phyloP scores from a whole-genome alignment of 2,797 vertebrate genomes.

The Decapterus maruadsi region DNA sequence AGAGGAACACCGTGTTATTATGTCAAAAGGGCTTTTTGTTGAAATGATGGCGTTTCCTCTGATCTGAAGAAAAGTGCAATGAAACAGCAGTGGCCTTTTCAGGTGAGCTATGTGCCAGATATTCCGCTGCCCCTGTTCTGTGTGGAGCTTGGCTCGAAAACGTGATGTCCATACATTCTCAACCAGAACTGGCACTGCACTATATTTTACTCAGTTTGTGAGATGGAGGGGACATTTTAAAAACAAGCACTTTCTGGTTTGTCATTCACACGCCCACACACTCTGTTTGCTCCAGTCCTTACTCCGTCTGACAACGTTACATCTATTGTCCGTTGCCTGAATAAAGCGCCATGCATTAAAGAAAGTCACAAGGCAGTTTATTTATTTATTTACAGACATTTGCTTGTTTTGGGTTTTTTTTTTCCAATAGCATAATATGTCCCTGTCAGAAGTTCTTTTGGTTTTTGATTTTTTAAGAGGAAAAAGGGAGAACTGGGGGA shows the following conservation, averaged over 20 bases:
- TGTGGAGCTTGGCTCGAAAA: conserved; percentile 25
- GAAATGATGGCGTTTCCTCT: conserved; percentile 45
- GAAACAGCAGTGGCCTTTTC: conserved; percentile 70
- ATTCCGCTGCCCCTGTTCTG: conserved; percentile 64
- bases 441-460: conserved; percentile 18
- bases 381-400: conserved; percentile 50
- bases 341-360: conserved; percentile 45
- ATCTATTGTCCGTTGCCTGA: conserved; percentile 54
- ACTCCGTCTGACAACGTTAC: conserved; percentile 55
- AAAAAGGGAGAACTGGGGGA: not conserved
- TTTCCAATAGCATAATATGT: conserved; percentile 8
- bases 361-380: conserved; percentile 1
- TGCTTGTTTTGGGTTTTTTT: conserved; percentile 25
- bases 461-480: conserved; percentile 5
- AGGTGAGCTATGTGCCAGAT: conserved; percentile 70
- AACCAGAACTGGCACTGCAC: conserved; percentile 53
- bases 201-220: conserved; percentile 60
- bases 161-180: conserved; percentile 55
- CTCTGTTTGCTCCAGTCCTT: conserved; percentile 41
- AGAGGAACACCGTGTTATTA: conserved; percentile 9
- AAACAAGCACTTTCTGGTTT: conserved; percentile 69
- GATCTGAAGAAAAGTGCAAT: conserved; percentile 38
- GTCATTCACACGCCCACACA: conserved; percentile 72
- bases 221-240: conserved; percentile 62
- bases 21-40: conserved; percentile 42